Base-by-base conservation (phyloP, 2,888 invertebrate species). In the Barypeithes pellucidus region DNA sequence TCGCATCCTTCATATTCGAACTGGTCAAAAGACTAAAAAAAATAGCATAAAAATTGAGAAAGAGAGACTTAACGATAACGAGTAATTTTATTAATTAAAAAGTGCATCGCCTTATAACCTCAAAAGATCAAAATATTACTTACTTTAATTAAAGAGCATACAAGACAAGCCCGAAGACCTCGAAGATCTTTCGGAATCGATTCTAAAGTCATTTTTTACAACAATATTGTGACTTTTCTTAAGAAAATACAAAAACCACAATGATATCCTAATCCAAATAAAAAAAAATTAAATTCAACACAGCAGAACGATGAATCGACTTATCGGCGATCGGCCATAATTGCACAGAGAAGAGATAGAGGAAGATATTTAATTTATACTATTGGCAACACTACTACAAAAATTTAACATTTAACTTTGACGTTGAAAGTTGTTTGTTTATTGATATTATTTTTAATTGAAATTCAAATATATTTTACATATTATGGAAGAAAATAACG, bases 1-100 rank as follows among this genome's bases (percentile, higher is more conserved):
- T 99, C 99, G 85, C 99, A 99, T 3, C 99, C 99, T 87, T 98
- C 96, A 80, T 92, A 92, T 88, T 98, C 98, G 87, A 99, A 99
- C 85, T 98, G 98, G 75, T 98, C 98, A 82, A 96, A 94, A 5
- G 97, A 95, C 97, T 79, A 33, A 60, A 16, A 29, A 41, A 29
- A 29, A 29, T 29, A 29, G 29, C 7, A 29, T 4, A 1, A 29
- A 29, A 29, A 2, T 29, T 29, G 2, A 9, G 29, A 29, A 7
- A 29, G n/a, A 29, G 5, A 29, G 7, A 8, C 1, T 29, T 29
- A 29, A 24, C 2, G n/a, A 12, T n/a, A n/a, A n/a, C n/a, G n/a
- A n/a, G n/a, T n/a, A n/a, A n/a, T n/a, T n/a, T n/a, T n/a, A n/a
- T n/a, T n/a, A n/a, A n/a, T n/a, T n/a, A n/a, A n/a, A n/a, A n/a